Evolutionary conservation across 2,888 invertebrate species (phyloP).

Genomic region (Vanessa cardui): DNA sequence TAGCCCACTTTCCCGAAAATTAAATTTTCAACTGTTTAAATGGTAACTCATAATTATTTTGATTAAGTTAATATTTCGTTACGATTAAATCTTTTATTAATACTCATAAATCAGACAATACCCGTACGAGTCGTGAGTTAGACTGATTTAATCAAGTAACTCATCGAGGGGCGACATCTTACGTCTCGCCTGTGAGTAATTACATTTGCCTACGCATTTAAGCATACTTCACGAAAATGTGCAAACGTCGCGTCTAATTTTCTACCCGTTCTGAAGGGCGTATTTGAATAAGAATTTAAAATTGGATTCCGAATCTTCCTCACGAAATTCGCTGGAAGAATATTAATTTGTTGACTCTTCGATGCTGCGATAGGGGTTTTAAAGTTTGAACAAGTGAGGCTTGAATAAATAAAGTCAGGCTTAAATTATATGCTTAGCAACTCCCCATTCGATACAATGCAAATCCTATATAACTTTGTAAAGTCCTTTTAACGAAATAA

Average conservation of each 20-base stretch:
- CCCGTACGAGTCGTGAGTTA: constrained; percentile 30
- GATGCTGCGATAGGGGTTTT: constrained; percentile 9
- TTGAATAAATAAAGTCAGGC: constrained; percentile 3
- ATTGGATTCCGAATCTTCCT: constrained; percentile 62
- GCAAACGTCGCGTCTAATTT: constrained; percentile 68
- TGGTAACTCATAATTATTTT: background rate
- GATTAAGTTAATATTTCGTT: background rate
- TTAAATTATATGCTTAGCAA: constrained; percentile 8
- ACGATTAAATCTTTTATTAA: background rate
- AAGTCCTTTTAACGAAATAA: too few relatives aligned
- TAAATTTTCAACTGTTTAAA: background rate
- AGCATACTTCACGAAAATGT: constrained; percentile 52
- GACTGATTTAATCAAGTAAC: constrained; percentile 63
- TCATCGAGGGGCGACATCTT: constrained; percentile 51
- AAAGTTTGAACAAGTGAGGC: constrained; percentile 12
- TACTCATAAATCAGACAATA: constrained; percentile 8
- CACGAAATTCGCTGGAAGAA: constrained; percentile 45
- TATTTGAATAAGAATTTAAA: constrained; percentile 70
- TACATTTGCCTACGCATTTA: constrained; percentile 70
- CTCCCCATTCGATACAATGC: background rate
- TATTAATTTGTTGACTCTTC: constrained; percentile 53
- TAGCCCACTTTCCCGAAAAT: too few relatives aligned
- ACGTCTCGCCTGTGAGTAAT: constrained; percentile 54
- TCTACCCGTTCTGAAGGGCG: constrained; percentile 43
- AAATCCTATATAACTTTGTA: too few relatives aligned